Conservation (phyloP, 2,888 invertebrate genomes). For the Graphium colonna region DNA sequence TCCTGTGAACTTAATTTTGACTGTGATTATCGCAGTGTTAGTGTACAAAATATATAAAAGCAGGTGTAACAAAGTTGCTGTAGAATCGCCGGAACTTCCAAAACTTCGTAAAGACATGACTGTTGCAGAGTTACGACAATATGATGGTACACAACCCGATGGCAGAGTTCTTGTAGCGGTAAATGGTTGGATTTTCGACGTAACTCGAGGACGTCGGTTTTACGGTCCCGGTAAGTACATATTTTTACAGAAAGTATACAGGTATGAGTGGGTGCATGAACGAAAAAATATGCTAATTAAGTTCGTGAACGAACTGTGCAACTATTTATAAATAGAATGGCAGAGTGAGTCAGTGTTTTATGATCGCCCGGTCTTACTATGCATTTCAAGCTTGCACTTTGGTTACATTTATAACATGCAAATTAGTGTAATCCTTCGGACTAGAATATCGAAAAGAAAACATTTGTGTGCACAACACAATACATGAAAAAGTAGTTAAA, state of each 20-base stretch:
- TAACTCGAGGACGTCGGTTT: constrained; percentile 92
- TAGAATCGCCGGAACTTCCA: constrained; percentile 78
- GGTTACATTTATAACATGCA: constrained; percentile 22
- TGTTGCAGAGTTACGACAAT: constrained; percentile 90
- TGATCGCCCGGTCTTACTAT: constrained; percentile 30
- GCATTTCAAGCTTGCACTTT: constrained; percentile 39
- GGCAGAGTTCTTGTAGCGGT: constrained; percentile 95
- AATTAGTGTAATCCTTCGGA: no score
- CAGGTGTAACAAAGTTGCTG: constrained; percentile 51
- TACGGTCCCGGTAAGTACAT: constrained; percentile 93
- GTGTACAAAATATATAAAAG: constrained; percentile 83
- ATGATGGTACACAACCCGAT: constrained; percentile 92
- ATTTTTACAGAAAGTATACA: constrained; percentile 2
- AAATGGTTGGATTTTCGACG: constrained; percentile 97
- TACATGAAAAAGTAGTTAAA: no score
- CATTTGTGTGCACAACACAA: no score
- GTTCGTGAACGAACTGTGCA: constrained; percentile 28
- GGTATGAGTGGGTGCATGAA: background rate
- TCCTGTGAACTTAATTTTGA: constrained; percentile 83
- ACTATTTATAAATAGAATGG: constrained; percentile 62
- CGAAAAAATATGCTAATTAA: constrained; percentile 23
- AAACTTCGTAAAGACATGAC: constrained; percentile 95
- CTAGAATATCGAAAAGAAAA: no score
- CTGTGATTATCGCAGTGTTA: constrained; percentile 82
- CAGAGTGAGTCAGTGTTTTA: constrained; percentile 41